These are phyloP conservation scores for Archocentrus centrarchus DNA, from an alignment of 2,113 vertebrate genomes.

Conservation along the genomic window DNA sequence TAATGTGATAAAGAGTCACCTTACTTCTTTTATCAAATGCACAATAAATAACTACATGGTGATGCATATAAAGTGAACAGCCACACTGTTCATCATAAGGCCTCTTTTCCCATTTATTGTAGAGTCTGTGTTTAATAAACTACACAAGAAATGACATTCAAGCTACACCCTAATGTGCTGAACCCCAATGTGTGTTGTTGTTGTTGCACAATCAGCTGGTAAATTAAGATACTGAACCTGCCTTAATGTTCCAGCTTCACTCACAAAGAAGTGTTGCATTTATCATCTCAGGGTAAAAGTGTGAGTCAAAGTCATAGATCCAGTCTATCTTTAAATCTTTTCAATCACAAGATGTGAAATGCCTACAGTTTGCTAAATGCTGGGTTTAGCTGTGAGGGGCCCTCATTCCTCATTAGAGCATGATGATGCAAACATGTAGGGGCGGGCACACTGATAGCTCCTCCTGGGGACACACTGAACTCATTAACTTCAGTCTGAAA, in stretches of 20 bases:
- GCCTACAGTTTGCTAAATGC: conserved; percentile 31
- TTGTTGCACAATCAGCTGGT: conserved; percentile 6
- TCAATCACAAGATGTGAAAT: conserved; percentile 66
- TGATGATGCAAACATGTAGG: not conserved
- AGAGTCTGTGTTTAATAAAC: not conserved
- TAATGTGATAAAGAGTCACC: not conserved
- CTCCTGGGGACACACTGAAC: conserved; percentile 25
- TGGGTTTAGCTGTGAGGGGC: conserved; percentile 37
- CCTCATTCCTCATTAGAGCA: conserved; percentile 17
- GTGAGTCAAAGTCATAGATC: not conserved
- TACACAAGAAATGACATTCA: not conserved
- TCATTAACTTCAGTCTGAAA: conserved; percentile 31
- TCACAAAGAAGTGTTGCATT: conserved; percentile 67
- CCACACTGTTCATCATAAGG: not conserved
- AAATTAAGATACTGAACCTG: conserved; percentile 12
- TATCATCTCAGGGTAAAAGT: conserved; percentile 55
- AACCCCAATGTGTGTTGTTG: not conserved
- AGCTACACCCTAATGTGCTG: not conserved
- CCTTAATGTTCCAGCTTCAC: conserved; percentile 17
- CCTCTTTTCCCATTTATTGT: not conserved
- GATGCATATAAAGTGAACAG: not conserved
- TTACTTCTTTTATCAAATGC: not conserved
- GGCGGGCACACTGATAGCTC: not conserved
- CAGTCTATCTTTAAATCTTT: conserved; percentile 21
- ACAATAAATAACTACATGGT: not conserved